Evolutionary conservation across 2,797 vertebrate genomes (phyloP), one percentile per base, ranked within the genome.

Genomic region (Oreochromis grahami): DNA sequence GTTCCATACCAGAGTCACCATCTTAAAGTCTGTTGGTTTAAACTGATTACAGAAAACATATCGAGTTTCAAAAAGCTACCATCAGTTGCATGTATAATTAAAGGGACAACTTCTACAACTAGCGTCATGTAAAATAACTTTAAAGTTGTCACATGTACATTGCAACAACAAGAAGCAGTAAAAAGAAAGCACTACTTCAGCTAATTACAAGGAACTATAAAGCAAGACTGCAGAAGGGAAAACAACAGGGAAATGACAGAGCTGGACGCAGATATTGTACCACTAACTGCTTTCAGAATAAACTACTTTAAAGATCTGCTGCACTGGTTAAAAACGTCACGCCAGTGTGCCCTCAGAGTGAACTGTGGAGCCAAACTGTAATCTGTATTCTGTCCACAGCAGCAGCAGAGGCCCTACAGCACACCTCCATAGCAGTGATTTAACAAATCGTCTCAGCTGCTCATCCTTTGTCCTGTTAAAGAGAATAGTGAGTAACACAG

Each of bases 341-440:
- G 52, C 63, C 21, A 19, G 13, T 14, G 55, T 80, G 80, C 21
- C 86, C 82, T 84, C 78, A 19, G 58, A 50, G 36, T 87, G 89
- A 93, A 81, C 84, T 29, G 51, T 17, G 41, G 45, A 70, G 80
- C 29, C 34, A 41, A 58, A 70, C 26, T 77, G 15, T 68, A 48
- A 91, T 89, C 72, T 86, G 80, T 81, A 82, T 90, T 90, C 86
- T 53, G 87, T 77, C 84, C 77, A 76, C 83, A 70, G 63, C 17
- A 50, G 78, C 81, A 58, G 85, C 81, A 45, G 60, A 86, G 45
- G 41, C 79, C 32, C 78, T 2, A 70, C 29, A 5, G 15, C 32
- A 70, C 32, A 83, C 74, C 83, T 83, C 77, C 56, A 10, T 74
- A n/a, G 56, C 9, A 15, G 14, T 9, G 78, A 70, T 82, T 86